A percentile compares a stretch with the other conserved stretches of the same genome.
Conservation (phyloP, 2,888 invertebrate genomes). For the Clivina fossor region DNA sequence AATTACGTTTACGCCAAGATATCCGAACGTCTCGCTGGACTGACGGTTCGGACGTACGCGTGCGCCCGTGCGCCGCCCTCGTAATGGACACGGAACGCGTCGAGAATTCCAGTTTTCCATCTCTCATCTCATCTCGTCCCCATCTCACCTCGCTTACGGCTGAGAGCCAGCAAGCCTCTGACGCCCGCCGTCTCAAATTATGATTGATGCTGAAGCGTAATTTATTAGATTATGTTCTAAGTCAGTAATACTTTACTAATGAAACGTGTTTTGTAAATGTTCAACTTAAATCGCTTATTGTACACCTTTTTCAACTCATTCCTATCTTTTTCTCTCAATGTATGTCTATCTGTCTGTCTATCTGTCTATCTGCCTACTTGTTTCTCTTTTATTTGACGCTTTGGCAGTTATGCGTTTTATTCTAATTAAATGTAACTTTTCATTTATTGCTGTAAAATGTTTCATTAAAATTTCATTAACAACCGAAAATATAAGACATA, state of each 20-base stretch:
- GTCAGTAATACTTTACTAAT: conserved; percentile 23
- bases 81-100: conserved; percentile 18
- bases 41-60: neutral
- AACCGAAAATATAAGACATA: no score
- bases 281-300: neutral
- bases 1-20: conserved; percentile 18
- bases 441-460: no score
- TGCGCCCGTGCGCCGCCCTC: neutral
- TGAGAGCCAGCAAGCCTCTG: no score
- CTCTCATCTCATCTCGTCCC: neutral
- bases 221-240: conserved; percentile 26
- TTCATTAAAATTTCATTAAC: no score
- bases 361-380: no score
- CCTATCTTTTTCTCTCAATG: no score
- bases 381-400: no score
- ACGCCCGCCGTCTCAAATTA: no score
- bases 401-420: no score
- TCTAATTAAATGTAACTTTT: no score
- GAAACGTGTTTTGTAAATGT: conserved; percentile 20
- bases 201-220: conserved; percentile 29
- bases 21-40: neutral
- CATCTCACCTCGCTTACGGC: no score
- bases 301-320: neutral
- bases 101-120: conserved; percentile 2
- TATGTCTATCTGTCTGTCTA: no score